These are phyloP conservation scores for Poecile montanus DNA, from an alignment of 2,797 vertebrate species.

Conservation along the genomic window DNA sequence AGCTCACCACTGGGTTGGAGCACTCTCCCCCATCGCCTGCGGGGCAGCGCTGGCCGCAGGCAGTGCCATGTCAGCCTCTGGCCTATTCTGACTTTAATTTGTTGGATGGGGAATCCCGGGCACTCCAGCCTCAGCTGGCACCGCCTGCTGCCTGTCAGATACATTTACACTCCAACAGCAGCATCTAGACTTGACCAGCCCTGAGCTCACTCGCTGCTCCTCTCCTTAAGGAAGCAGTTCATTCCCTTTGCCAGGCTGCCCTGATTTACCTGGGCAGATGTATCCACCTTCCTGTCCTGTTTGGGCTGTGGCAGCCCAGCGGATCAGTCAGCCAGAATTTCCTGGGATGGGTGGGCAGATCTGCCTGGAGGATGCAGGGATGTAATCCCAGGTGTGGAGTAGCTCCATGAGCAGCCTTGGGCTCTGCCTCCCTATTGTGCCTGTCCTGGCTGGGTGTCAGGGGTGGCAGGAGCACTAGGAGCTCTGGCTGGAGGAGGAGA, in stretches of 20 bases:
- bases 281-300: background rate
- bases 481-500: background rate
- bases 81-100: background rate
- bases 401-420: background rate
- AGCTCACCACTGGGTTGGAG: fast-evolving
- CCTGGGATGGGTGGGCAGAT: background rate
- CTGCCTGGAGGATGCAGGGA: background rate
- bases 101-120: background rate
- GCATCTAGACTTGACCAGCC: background rate
- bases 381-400: fast-evolving
- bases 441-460: fast-evolving
- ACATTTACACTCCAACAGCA: background rate
- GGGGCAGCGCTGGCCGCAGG: background rate
- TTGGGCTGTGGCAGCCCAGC: fast-evolving
- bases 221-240: background rate
- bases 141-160: background rate
- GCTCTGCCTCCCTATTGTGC: background rate
- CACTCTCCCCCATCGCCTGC: fast-evolving
- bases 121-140: background rate
- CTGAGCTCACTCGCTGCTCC: background rate
- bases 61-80: background rate
- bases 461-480: background rate
- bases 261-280: background rate
- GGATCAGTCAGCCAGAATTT: fast-evolving
- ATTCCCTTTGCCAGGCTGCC: fast-evolving